phyloP scores from a whole-genome alignment of 2,888 invertebrate species.

The Sturmia bella region DNA sequence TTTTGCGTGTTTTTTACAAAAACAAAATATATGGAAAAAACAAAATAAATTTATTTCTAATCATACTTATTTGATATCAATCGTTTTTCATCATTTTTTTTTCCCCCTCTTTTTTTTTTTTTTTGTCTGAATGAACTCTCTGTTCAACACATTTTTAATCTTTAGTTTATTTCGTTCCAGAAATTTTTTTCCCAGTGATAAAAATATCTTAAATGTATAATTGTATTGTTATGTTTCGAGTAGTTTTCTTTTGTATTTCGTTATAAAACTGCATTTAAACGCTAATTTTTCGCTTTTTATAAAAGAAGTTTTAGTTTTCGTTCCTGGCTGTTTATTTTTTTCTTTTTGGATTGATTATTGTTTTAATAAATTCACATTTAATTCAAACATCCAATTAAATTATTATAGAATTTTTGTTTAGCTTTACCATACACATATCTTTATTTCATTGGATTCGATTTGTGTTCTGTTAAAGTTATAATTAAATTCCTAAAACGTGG shows the following conservation, averaged over 20 bases:
- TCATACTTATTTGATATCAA: slow-evolving; percentile 71
- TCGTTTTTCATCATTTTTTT: slow-evolving; percentile 62
- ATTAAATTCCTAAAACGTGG: slow-evolving; percentile 46
- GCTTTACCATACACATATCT: slow-evolving; percentile 30
- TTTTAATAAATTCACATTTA: slow-evolving; percentile 69
- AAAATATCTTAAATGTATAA: slow-evolving; percentile 73
- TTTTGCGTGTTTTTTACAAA: slow-evolving; percentile 58
- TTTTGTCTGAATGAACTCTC: slow-evolving; percentile 44
- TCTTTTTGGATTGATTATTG: slow-evolving; percentile 44
- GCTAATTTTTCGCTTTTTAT: slow-evolving; percentile 80
- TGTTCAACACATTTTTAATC: slow-evolving; percentile 54
- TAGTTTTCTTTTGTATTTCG: slow-evolving; percentile 53
- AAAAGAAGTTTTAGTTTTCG: slow-evolving; percentile 61
- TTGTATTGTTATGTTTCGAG: slow-evolving; percentile 73
- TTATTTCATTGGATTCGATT: slow-evolving; percentile 56
- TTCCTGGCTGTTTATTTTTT: slow-evolving; percentile 19
- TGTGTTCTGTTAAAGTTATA: slow-evolving; percentile 65
- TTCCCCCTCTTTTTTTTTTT: slow-evolving; percentile 42
- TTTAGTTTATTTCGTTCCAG: slow-evolving; percentile 57
- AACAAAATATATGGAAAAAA: slow-evolving; percentile 24
- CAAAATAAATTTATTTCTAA: slow-evolving; percentile 70
- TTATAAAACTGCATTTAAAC: slow-evolving; percentile 79
- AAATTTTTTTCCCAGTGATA: neutral
- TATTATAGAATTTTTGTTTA: slow-evolving; percentile 60
- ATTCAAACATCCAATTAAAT: slow-evolving; percentile 69